Evolutionary conservation across 2,888 invertebrate species (phyloP), one percentile per base, ranked within the genome.

Genomic region (Byasa hedistus): DNA sequence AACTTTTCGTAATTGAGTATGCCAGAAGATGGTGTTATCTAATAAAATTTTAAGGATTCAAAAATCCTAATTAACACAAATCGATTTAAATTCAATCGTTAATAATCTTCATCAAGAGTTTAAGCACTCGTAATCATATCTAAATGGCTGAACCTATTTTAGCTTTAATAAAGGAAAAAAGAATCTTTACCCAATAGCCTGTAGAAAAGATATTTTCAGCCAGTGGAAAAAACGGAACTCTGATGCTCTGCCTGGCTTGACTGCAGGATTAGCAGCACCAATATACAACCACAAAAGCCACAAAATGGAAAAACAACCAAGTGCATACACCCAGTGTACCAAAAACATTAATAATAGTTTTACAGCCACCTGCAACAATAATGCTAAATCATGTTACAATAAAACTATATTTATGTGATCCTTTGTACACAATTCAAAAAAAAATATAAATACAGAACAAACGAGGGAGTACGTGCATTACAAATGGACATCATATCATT

Each of bases 271-370:
- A 10, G 97, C 97, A 62, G 97, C 96, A 56, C 98, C 98, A 71
- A 99, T 98, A 88, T 99, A 99, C 79, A 97, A 93, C 96, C 98
- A 98, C 68, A 98, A 94, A 62, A 97, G 87, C 84, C 97, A 95
- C 69, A 98, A 94, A 22, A 95, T 95, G 51, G 93, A 91, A 68
- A 98, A 93, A 83, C 97, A 97, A 24, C 95, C 95, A 56, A 98
- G 88, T 27, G 98, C 98, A 83, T 98, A 98, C 65, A 94, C 95
- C 97, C 98, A 98, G 84, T 98, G 96, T 44, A 99, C 98, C 73
- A 98, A 91, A 79, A 99, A 94, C 97, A 98, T 98, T 68, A 99
- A 95, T 27, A 96, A 78, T 58, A 99, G 80, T 85, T 98, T 98
- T 57, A 97, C 91, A 19, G 95, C 90, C n/a, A 96, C 97, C 98